phyloP scores from a whole-genome alignment of 2,113 vertebrate species.

The Apus apus region DNA sequence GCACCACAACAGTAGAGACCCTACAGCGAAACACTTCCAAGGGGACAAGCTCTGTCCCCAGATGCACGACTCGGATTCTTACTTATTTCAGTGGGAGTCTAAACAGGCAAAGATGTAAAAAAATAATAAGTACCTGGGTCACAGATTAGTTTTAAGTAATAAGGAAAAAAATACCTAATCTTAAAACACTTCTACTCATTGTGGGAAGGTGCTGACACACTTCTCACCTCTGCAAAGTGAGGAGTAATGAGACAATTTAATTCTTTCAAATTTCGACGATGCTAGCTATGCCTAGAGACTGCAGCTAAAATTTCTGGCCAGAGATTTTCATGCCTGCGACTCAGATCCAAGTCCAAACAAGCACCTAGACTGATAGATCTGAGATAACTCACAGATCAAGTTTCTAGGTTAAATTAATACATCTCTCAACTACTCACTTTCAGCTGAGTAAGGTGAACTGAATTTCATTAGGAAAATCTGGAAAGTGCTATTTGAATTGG shows the following conservation, averaged over 20 bases:
- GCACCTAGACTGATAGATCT: not conserved
- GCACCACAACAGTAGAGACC: not conserved
- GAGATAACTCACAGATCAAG: constrained; percentile 47
- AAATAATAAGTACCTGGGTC: not conserved
- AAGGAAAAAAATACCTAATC: not conserved
- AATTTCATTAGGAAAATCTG: constrained; percentile 64
- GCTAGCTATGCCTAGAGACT: not conserved
- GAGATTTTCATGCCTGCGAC: not conserved
- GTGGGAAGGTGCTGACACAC: constrained; percentile 3
- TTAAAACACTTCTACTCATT: not conserved
- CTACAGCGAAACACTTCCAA: not conserved
- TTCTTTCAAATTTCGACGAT: not conserved
- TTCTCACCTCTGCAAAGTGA: constrained; percentile 14
- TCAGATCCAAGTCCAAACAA: constrained; percentile 41
- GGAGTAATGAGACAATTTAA: constrained; percentile 14
- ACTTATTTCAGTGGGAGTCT: not conserved
- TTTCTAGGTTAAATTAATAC: constrained; percentile 48
- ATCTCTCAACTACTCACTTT: not conserved
- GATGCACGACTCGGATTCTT: not conserved
- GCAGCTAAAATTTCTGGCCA: constrained; percentile 35
- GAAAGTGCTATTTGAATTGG: constrained; percentile 43
- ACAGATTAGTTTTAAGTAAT: not conserved
- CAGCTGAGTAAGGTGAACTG: constrained; percentile 24
- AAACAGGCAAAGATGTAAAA: not conserved
- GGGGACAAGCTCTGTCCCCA: not conserved